phyloP scores from a whole-genome alignment of 2,797 vertebrate genomes.

The Anas georgica region DNA sequence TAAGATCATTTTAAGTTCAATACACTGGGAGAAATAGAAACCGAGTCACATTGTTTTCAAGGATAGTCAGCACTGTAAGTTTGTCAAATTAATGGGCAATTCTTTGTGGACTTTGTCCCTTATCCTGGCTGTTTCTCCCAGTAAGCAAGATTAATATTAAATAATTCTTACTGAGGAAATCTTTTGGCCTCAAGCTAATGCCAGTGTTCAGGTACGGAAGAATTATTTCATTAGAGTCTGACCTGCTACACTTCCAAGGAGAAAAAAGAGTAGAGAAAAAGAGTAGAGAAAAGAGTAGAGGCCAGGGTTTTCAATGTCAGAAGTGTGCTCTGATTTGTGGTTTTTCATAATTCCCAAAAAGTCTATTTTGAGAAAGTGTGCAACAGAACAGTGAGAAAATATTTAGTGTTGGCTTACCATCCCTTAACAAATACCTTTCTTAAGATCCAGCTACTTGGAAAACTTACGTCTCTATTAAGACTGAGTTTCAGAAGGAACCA shows the following conservation, averaged over 20 bases:
- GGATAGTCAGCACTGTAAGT: background rate
- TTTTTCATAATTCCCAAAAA: background rate
- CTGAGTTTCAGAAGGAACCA: background rate
- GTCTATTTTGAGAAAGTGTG: constrained; percentile 38
- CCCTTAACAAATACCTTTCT: background rate
- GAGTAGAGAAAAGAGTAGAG: background rate
- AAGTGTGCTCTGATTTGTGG: background rate
- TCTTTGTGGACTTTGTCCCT: constrained; percentile 19
- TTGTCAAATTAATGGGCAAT: constrained; percentile 47
- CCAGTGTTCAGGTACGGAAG: constrained; percentile 6
- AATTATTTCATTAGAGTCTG: constrained; percentile 29
- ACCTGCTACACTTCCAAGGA: constrained; percentile 6
- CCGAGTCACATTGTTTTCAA: constrained; percentile 14
- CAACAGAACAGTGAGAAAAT: background rate
- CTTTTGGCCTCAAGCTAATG: constrained; percentile 32
- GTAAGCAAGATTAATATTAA: constrained; percentile 61
- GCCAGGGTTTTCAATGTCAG: background rate
- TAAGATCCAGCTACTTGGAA: background rate
- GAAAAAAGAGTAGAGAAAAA: background rate
- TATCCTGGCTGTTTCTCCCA: background rate
- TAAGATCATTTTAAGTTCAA: constrained; percentile 37
- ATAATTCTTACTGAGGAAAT: constrained; percentile 50
- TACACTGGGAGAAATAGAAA: constrained; percentile 38
- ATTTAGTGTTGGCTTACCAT: background rate
- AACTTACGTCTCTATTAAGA: background rate